Evolutionary conservation across 2,888 invertebrate species (phyloP).

Genomic region (Drosophila anceps): DNA sequence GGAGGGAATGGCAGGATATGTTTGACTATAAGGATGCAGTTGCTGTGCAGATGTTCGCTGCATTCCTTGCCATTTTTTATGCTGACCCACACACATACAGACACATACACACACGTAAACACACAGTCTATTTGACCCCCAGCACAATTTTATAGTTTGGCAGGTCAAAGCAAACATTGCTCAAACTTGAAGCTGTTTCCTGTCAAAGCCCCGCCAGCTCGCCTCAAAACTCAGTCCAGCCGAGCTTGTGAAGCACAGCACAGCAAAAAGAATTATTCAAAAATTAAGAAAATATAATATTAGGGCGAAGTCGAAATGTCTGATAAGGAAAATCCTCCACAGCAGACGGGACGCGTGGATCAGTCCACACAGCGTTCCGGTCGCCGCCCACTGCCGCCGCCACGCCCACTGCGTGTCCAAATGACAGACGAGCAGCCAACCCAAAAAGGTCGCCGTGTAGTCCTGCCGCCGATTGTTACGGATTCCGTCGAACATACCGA

Average conservation of each 20-base stretch:
- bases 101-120: too few relatives aligned
- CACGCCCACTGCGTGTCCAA: not conserved
- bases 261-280: not conserved
- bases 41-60: conserved; percentile 43
- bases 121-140: conserved; percentile 24
- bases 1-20: conserved; percentile 29
- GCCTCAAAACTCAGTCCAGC: conserved; percentile 8
- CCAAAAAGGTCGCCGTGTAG: not conserved
- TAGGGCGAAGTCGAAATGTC: conserved; percentile 20
- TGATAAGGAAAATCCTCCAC: not conserved
- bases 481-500: fast-evolving
- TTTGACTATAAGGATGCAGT: conserved; percentile 25
- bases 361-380: not conserved
- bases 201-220: conserved; percentile 29
- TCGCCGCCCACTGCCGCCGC: conserved; percentile 16
- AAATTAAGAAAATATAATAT: not conserved
- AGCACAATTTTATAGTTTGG: conserved; percentile 19
- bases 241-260: conserved; percentile 20
- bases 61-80: conserved; percentile 35
- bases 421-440: not conserved
- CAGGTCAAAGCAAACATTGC: conserved; percentile 59
- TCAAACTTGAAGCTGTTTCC: conserved; percentile 38
- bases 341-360: not conserved
- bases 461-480: not conserved
- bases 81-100: conserved; percentile 4